These are phyloP conservation scores for Lordiphosa andalusiaca DNA, from an alignment of 2,888 invertebrate genomes.

Conservation along the genomic window DNA sequence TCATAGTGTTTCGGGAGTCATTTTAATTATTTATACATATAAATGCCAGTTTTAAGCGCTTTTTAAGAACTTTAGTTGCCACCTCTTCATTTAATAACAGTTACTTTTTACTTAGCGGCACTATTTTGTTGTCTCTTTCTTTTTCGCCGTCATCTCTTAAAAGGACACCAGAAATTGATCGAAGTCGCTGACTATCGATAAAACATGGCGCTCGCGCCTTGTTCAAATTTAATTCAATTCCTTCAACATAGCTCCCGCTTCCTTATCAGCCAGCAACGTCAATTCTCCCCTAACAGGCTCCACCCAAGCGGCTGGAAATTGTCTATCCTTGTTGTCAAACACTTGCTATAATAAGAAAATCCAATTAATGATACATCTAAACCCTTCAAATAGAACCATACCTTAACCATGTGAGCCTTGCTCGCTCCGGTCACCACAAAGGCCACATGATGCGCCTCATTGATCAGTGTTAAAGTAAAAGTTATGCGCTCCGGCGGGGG, in stretches of 20 bases:
- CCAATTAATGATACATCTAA: neutral
- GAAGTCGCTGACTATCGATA: too few relatives aligned
- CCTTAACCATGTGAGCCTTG: slow-evolving; percentile 94
- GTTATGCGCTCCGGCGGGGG: slow-evolving; percentile 95
- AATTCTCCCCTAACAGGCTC: slow-evolving; percentile 43
- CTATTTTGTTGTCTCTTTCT: too few relatives aligned
- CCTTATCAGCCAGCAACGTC: slow-evolving; percentile 40
- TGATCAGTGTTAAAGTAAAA: slow-evolving; percentile 93
- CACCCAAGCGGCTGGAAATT: slow-evolving; percentile 89
- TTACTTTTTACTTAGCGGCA: too few relatives aligned
- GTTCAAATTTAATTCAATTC: too few relatives aligned
- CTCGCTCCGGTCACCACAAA: slow-evolving; percentile 92
- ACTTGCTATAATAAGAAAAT: slow-evolving; percentile 83
- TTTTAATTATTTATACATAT: too few relatives aligned
- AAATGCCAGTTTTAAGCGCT: too few relatives aligned
- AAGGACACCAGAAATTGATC: too few relatives aligned
- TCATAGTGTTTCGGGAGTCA: too few relatives aligned
- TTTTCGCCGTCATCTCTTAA: too few relatives aligned
- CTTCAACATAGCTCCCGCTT: slow-evolving; percentile 30
- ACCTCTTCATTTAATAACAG: too few relatives aligned
- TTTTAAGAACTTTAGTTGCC: too few relatives aligned
- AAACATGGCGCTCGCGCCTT: too few relatives aligned
- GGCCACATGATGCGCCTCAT: slow-evolving; percentile 90
- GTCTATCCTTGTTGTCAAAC: slow-evolving; percentile 85
- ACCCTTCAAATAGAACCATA: slow-evolving; percentile 75